Conservation (phyloP, 2,797 vertebrate genomes). For the Coilia nasus region DNA sequence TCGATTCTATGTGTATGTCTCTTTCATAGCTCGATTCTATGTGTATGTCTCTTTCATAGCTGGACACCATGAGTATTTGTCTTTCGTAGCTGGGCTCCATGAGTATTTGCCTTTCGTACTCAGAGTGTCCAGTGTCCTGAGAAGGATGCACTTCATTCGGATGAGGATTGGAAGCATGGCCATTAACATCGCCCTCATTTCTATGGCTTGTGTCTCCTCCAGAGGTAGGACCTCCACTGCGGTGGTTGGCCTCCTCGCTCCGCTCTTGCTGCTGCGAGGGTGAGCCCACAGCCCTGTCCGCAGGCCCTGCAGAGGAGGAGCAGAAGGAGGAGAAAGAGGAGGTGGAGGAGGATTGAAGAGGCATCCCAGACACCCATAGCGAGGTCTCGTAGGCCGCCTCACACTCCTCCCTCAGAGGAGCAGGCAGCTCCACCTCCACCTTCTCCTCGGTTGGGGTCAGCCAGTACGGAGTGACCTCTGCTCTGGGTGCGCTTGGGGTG, state of each 20-base stretch:
- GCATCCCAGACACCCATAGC: not conserved
- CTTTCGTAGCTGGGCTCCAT: too few species aligned
- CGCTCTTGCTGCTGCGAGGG: not conserved
- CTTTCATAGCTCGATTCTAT: too few species aligned
- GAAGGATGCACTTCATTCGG: too few species aligned
- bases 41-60: too few species aligned
- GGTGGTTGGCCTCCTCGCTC: not conserved
- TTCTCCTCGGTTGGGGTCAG: not conserved
- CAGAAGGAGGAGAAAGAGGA: not conserved
- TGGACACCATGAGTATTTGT: too few species aligned
- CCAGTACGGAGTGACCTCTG: not conserved
- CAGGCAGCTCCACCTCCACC: not conserved
- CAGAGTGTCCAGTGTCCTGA: too few species aligned
- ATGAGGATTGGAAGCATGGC: too few species aligned
- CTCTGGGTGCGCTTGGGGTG: not conserved
- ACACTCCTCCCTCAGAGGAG: conserved; percentile 27
- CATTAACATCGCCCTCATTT: not conserved
- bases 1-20: too few species aligned
- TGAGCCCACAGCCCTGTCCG: not conserved
- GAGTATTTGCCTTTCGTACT: too few species aligned
- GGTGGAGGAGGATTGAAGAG: not conserved
- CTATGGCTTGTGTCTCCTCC: not conserved
- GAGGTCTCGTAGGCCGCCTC: conserved; percentile 41
- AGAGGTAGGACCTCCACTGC: not conserved
- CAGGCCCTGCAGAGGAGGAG: not conserved